Evolutionary conservation across 2,113 vertebrate species (phyloP), one percentile per base, ranked within the genome.

Genomic region (Actenoides lindsayi): DNA sequence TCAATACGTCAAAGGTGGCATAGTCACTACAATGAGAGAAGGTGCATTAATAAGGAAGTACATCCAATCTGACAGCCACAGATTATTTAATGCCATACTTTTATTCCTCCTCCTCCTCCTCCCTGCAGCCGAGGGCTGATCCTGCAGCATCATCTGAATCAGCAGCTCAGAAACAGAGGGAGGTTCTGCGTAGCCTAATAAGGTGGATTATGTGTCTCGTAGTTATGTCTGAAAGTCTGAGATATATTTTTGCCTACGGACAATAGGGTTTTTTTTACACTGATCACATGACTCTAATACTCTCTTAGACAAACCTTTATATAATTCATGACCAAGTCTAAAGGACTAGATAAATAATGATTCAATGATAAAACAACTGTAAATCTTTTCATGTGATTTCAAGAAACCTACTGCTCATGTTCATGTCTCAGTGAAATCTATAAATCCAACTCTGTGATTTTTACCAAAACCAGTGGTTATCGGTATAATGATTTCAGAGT

Each of bases 51-150:
- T 41, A 51, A 87, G 56, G 60, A 60, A 83, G 68, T 46, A 35
- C 3, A 60, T 21, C 39, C 54, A 89, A 24, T 7, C 35, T 59
- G 54, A 19, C 31, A 69, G 16, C n/a, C 74, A 67, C 33, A 23
- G 42, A 25, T 30, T 65, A 51, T 60, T 71, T 64, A 13, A 78
- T 39, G 23, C 6, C 44, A 37, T 62, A 42, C 7, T 70, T 94
- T 93, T 91, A 91, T 78, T 90, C 54, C 92, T 73, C 95, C 62
- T 96, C 65, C 62, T 75, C 37, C 33, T 83, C 78, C 39, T 63
- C 57, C 56, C 93, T 46, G 51, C 85, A 67, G 46, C 70, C 41
- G 2, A 84, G 87, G 70, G 63, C 46, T 4, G 2, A 89, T 69
- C 91, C 74, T 65, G 27, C 81, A 88, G 65, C 64, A 68, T 11